These are phyloP conservation scores for Drepana falcataria DNA, from an alignment of 2,888 invertebrate species.

Conservation along the genomic window DNA sequence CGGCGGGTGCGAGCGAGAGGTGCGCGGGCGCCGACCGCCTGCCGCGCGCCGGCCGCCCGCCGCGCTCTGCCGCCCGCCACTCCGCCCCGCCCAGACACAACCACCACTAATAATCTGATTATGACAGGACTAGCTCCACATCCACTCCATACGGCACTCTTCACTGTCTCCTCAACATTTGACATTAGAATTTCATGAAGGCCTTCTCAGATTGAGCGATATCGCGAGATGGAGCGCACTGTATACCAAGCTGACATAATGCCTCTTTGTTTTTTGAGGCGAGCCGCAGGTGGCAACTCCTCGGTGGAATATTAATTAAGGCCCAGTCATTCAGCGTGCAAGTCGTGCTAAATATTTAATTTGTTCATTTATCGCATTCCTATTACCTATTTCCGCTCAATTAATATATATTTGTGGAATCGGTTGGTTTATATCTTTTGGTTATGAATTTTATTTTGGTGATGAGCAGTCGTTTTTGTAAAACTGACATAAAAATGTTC, in stretches of 20 bases:
- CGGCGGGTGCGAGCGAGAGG: conserved; percentile 47
- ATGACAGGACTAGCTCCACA: conserved; percentile 66
- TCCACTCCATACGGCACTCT: conserved; percentile 55
- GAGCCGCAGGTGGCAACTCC: conserved; percentile 31
- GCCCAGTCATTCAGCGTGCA: conserved; percentile 13
- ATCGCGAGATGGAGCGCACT: conserved; percentile 15
- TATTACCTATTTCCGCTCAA: neutral
- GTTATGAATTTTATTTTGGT: too few relatives aligned
- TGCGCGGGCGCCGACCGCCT: conserved; percentile 74
- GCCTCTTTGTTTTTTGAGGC: conserved; percentile 31
- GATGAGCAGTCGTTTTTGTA: too few relatives aligned
- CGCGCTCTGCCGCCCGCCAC: conserved; percentile 54
- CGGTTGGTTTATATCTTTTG: neutral
- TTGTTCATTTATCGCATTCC: neutral
- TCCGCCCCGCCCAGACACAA: conserved; percentile 57
- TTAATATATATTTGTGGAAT: neutral
- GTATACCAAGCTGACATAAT: conserved; percentile 37
- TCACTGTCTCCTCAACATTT: conserved; percentile 50
- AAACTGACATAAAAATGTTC: too few relatives aligned
- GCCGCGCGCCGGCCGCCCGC: conserved; percentile 64
- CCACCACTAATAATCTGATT: conserved; percentile 73
- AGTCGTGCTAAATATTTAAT: conserved; percentile 3
- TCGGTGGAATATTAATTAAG: conserved; percentile 20
- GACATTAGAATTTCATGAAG: conserved; percentile 37
- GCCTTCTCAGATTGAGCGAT: conserved; percentile 27